Percentiles rank a stretch among this genome's conserved stretches.
phyloP scores from a whole-genome alignment of 2,113 vertebrate genomes.

The Pterophyllum scalare region DNA sequence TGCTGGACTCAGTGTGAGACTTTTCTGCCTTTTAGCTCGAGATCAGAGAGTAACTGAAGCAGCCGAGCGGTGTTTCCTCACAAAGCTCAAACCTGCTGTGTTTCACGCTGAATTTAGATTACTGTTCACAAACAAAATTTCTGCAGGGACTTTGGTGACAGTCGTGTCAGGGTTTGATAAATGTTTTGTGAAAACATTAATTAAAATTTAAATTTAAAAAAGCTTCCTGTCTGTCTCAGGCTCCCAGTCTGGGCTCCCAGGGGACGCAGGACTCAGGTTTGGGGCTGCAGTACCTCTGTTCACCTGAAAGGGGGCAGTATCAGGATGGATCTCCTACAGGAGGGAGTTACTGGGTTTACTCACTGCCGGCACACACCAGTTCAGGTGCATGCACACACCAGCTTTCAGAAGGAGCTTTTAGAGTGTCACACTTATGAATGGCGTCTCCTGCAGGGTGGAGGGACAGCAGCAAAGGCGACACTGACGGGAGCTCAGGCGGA shows the following conservation, averaged over 20 bases:
- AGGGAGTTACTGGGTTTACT: slow-evolving; percentile 81
- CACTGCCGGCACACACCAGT: slow-evolving; percentile 65
- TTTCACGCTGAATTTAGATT: no score
- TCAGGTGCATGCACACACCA: slow-evolving; percentile 40
- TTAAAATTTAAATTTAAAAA: no score
- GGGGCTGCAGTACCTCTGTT: slow-evolving; percentile 77
- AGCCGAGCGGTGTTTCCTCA: not conserved
- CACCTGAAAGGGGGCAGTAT: slow-evolving; percentile 60
- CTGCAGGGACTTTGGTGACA: not conserved
- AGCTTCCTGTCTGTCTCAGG: slow-evolving; percentile 64
- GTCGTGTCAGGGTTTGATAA: not conserved
- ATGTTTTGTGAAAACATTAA: no score
- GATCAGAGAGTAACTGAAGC: not conserved
- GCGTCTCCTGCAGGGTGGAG: slow-evolving; percentile 44
- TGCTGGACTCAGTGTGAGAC: not conserved
- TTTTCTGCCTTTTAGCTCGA: not conserved
- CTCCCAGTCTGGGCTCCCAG: slow-evolving; percentile 83
- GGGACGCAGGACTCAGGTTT: slow-evolving; percentile 90
- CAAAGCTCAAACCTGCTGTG: no score
- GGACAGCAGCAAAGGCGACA: slow-evolving; percentile 71
- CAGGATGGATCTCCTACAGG: slow-evolving; percentile 34
- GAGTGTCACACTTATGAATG: not conserved
- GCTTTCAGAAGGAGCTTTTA: not conserved
- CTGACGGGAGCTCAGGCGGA: slow-evolving; percentile 33
- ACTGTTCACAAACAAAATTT: no score